Base-by-base conservation (phyloP, 2,888 invertebrate genomes). In the Microctonus hyperodae region DNA sequence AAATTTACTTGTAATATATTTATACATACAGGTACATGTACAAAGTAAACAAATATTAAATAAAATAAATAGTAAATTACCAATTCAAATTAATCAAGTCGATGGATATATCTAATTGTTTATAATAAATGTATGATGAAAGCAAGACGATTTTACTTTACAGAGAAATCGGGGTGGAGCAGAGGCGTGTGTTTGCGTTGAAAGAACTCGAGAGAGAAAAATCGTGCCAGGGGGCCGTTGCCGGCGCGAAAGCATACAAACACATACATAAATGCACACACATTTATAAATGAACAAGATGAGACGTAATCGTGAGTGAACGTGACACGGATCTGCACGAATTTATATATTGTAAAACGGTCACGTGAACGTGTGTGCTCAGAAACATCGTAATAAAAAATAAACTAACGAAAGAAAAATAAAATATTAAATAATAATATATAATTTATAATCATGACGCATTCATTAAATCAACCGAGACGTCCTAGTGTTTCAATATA, bases 401-500 rank as follows among this genome's bases (percentile, higher is more conserved):
- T 4, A n/a, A 4, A n/a, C 1, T 1, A 20, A 20, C 2, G 7
- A 20, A 7, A 44, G 7, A n/a, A 16, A 35, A 10, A 9, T 10
- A 1, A 35, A 35, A 35, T 35, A 35, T 0, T 6, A 4, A 4
- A 20, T 16, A 1, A 44, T 16, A 20, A 20, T 44, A 70, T 68
- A 69, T 69, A 61, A 51, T 37, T 40, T 63, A 60, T 70, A 61
- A 69, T 72, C 65, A 68, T 70, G 28, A 58, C 44, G 6, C 58
- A n/a, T 16, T 44, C 44, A 20, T 44, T 44, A n/a, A 16, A 16
- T 16, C 44, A 44, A 20, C 44, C 44, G 16, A 86, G 87, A 74
- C 87, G 87, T 81, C 83, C 86, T 44, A 80, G 79, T 61, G 74
- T 86, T 72, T 90, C 90, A 58, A 87, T 90, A 75, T 87, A 90